phyloP scores from a whole-genome alignment of 53 echinoderm and acorn worm species.

The Holothuria scabra region DNA sequence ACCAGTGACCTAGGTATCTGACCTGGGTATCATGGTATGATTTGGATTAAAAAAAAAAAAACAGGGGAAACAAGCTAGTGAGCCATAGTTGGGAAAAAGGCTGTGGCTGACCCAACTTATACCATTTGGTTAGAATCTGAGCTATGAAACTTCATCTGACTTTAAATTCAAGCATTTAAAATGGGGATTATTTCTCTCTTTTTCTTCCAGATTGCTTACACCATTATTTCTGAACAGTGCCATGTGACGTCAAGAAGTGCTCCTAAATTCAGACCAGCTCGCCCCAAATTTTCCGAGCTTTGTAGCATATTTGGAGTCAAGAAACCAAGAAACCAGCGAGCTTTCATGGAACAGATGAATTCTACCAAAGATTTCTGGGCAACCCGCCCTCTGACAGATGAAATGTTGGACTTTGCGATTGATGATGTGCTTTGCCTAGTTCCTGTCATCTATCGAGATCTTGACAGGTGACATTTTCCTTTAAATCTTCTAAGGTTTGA shows the following conservation, averaged over 20 bases:
- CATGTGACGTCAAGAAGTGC: conserved; percentile 37
- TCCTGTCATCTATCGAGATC: conserved; percentile 42
- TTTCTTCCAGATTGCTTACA: conserved; percentile 35
- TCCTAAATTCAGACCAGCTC: conserved; percentile 31
- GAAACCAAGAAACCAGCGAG: conserved; percentile 40
- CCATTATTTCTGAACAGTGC: conserved; percentile 35
- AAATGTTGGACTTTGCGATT: conserved; percentile 46
- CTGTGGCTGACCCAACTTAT: too few species aligned
- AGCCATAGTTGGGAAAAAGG: too few species aligned
- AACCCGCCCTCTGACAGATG: conserved; percentile 27
- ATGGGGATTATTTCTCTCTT: too few species aligned
- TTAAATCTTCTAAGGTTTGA: too few species aligned
- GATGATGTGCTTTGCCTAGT: conserved; percentile 48
- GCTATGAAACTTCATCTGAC: too few species aligned
- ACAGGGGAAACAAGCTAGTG: too few species aligned
- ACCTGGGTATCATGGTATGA: too few species aligned
- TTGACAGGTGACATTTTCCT: conserved; percentile 21
- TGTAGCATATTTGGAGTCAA: conserved; percentile 39
- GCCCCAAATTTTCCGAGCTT: conserved; percentile 43
- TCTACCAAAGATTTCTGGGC: conserved; percentile 48
- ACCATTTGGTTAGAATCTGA: too few species aligned
- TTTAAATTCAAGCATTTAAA: too few species aligned
- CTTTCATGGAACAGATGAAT: conserved; percentile 47
- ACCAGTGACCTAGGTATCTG: too few species aligned
- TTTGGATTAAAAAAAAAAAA: too few species aligned